A percentile compares a stretch with the other conserved stretches of the same genome.
Evolutionary conservation across 2,797 vertebrate genomes (phyloP).

Genomic region (Furcifer pardalis): DNA sequence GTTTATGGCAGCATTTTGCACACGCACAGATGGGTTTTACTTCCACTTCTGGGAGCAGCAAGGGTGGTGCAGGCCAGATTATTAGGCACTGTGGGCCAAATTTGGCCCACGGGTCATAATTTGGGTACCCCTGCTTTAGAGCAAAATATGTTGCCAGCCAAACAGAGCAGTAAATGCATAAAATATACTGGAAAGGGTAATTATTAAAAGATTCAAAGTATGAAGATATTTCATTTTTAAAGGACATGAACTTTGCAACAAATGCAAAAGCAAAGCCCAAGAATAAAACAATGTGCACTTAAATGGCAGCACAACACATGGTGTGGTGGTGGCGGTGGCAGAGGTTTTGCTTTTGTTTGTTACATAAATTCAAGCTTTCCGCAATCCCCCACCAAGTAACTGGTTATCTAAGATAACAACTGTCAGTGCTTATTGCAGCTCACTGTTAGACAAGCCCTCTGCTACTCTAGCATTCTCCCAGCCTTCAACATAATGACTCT

Average conservation of each 20-base stretch:
- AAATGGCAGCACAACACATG: slow-evolving; percentile 15
- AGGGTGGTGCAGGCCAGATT: no score
- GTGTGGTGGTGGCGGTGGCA: no score
- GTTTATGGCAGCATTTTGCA: no score
- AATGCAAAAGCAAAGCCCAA: slow-evolving; percentile 8
- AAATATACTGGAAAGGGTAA: slow-evolving; percentile 41
- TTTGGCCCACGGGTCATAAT: no score
- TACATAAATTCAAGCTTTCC: slow-evolving; percentile 25
- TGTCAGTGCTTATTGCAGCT: slow-evolving; percentile 42
- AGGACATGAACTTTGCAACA: slow-evolving; percentile 15
- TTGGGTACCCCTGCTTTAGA: no score
- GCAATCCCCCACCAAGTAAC: not conserved
- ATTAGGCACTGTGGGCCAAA: no score
- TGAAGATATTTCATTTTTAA: slow-evolving; percentile 45
- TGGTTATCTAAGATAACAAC: slow-evolving; percentile 35
- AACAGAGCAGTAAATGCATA: slow-evolving; percentile 32
- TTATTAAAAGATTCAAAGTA: slow-evolving; percentile 18
- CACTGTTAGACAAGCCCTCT: slow-evolving; percentile 44
- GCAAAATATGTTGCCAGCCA: slow-evolving; percentile 47
- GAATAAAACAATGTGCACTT: slow-evolving; percentile 31
- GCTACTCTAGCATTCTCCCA: slow-evolving; percentile 20
- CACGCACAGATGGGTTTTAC: no score
- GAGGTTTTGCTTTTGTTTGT: slow-evolving; percentile 29
- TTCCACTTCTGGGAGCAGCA: no score
- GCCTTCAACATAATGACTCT: slow-evolving; percentile 31